Evolutionary conservation across 2,888 invertebrate genomes (phyloP).

Genomic region (Drosophila fulvimacula): DNA sequence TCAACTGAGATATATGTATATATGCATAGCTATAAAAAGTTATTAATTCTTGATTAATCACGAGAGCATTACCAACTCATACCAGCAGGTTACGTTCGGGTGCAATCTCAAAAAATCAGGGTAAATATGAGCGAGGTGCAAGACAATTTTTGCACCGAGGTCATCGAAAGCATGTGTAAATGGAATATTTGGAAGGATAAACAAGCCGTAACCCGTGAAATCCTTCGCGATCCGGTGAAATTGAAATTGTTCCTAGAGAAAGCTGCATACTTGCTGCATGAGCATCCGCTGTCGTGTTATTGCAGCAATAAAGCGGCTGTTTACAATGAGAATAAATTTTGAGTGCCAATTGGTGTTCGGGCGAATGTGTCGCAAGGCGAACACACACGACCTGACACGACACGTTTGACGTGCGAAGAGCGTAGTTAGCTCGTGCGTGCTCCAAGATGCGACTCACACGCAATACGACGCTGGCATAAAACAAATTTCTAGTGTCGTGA

Average conservation of each 20-base stretch:
- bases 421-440: background rate
- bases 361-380: background rate
- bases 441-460: background rate
- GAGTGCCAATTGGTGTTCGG: background rate
- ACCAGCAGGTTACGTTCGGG: conserved; percentile 29
- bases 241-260: conserved; percentile 50
- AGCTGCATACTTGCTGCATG: conserved; percentile 2
- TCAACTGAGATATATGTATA: no score
- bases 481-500: background rate
- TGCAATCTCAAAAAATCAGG: background rate
- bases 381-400: background rate
- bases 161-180: conserved; percentile 74
- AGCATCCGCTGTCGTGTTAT: conserved; percentile 16
- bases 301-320: conserved; percentile 5
- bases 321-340: no score
- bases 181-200: conserved; percentile 70
- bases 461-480: background rate
- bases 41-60: background rate
- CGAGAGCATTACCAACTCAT: background rate
- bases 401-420: no score
- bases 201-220: conserved; percentile 32
- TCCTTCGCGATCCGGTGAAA: conserved; percentile 59
- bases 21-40: no score
- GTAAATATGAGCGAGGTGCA: background rate
- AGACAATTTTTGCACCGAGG: conserved; percentile 63